These are phyloP conservation scores for Chloroceryle aenea DNA, from an alignment of 2,113 vertebrate species.

Conservation along the genomic window DNA sequence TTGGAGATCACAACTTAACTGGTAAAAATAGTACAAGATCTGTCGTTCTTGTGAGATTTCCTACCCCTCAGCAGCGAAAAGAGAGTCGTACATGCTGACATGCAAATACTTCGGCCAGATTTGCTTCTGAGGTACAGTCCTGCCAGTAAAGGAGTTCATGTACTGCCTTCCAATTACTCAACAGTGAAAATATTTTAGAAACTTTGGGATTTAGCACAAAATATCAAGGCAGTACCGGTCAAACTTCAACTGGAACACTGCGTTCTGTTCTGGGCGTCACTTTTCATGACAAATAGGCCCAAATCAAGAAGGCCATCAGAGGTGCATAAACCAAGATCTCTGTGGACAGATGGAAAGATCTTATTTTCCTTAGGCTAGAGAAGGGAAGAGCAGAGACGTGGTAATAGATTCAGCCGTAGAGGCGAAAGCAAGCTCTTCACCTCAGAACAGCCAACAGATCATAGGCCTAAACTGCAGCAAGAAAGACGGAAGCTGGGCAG, in stretches of 20 bases:
- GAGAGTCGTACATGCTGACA: background rate
- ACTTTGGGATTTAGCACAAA: background rate
- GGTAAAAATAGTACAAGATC: background rate
- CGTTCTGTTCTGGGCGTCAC: background rate
- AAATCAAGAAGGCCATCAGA: background rate
- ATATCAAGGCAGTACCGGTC: background rate
- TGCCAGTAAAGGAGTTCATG: background rate
- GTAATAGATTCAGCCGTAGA: background rate
- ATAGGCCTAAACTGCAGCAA: background rate
- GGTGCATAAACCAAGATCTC: background rate
- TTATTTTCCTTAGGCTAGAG: background rate
- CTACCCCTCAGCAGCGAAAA: background rate
- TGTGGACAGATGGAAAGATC: background rate
- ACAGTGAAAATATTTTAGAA: background rate
- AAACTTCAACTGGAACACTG: background rate
- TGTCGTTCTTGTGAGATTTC: constrained; percentile 9
- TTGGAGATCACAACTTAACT: background rate
- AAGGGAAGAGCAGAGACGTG: background rate
- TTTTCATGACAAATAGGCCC: background rate
- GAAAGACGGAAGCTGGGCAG: background rate
- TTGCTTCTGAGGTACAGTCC: background rate
- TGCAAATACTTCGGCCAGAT: constrained; percentile 3
- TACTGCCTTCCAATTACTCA: constrained; percentile 9
- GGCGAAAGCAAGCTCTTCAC: background rate
- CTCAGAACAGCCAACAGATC: background rate